phyloP scores from a whole-genome alignment of 1,140 invertebrate species.

The Araneus ventricosus region DNA sequence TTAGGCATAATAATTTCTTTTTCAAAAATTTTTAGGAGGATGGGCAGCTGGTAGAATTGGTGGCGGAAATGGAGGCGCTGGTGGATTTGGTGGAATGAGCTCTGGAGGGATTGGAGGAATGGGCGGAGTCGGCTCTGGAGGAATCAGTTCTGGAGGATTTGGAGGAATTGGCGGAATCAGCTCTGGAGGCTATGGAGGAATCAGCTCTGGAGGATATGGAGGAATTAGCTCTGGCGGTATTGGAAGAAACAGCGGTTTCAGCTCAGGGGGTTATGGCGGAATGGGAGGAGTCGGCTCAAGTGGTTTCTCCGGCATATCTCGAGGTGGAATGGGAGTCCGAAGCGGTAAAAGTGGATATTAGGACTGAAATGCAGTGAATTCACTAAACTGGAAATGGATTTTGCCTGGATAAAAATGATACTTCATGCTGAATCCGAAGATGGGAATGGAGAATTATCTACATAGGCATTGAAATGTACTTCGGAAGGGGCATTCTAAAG shows the following conservation, averaged over 20 bases:
- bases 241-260: background rate
- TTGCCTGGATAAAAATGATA: background rate
- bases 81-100: background rate
- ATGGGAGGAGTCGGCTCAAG: background rate
- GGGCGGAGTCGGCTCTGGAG: background rate
- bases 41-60: background rate
- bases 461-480: too few species aligned
- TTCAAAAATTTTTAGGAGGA: background rate
- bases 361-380: background rate
- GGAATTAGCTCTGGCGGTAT: background rate
- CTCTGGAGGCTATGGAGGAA: background rate
- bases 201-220: background rate
- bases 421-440: too few species aligned
- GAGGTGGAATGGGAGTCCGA: background rate
- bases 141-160: background rate
- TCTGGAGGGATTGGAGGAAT: background rate
- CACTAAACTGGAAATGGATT: background rate
- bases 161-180: background rate
- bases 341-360: background rate
- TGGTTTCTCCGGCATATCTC: background rate
- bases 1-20: too few species aligned
- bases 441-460: too few species aligned
- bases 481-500: too few species aligned
- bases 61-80: background rate
- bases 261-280: background rate